Evolutionary conservation across 2,888 invertebrate species (phyloP), one percentile per base, ranked within the genome.

Genomic region (Clusia tigrina): DNA sequence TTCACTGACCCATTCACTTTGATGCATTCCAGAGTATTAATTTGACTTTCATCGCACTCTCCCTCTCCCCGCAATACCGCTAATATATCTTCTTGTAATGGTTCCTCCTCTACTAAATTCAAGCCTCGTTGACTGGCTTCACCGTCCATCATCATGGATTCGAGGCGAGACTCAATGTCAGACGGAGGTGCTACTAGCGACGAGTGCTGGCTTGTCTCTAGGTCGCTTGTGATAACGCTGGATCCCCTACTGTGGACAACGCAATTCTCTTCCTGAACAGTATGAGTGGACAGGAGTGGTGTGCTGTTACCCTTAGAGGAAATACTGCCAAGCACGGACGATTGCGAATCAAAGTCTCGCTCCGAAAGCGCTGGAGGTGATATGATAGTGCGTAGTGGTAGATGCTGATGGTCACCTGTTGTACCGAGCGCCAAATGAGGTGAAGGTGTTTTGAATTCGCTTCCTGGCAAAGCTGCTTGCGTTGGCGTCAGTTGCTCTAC

Each of bases 291-390:
- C 12, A 74, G 72, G 51, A 79, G 74, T 2, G 81, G 81, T n/a
- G 81, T 82, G 59, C 82, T 82, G 63, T 81, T 77, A 5, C 81
- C 82, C 67, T 84, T 84, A 12, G 84, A 84, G 1, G 83, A 83
- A 61, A 83, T 79, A 72, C 84, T 84, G 56, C 84, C 84, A 56
- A 84, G 69, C 59, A 84, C 81, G 42, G 84, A 84, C 0, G 84
- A 84, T 59, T 84, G 79, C 1, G 82, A 84, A 63, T 84, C 83
- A 24, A 84, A 83, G 63, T 83, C 83, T 60, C 79, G 79, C 38
- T 84, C 83, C 2, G 83, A 81, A 20, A 88, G 86, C 48, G 88
- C 87, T 54, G 87, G 86, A 0, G 83, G 82, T 38, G 82, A 82
- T 52, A 81, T 77, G 5, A 79, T 74, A 3, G 74, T 64, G 54